phyloP scores from a whole-genome alignment of 2,888 invertebrate species.

The Aproaerema taeniolella region DNA sequence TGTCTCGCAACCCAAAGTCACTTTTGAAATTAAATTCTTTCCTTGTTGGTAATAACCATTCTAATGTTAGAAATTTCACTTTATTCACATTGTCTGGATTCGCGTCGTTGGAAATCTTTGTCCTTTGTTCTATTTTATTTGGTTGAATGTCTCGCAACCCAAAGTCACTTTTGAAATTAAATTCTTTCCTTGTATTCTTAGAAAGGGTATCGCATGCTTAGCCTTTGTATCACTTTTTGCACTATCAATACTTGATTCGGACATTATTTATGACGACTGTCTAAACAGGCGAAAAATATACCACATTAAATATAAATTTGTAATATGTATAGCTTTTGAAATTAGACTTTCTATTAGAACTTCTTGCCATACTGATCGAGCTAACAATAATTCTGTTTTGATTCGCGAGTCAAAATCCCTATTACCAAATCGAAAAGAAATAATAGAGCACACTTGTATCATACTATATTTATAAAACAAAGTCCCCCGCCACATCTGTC shows the following conservation, averaged over 20 bases:
- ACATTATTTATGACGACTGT: constrained; percentile 59
- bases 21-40: constrained; percentile 72
- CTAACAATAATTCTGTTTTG: too few species aligned
- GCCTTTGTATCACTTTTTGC: constrained; percentile 76
- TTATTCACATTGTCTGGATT: constrained; percentile 21
- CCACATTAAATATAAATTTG: constrained; percentile 26
- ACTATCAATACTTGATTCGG: constrained; percentile 54
- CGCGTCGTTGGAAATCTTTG: constrained; percentile 44
- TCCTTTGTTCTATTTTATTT: constrained; percentile 54
- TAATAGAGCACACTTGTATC: too few species aligned
- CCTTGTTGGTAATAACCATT: too few species aligned
- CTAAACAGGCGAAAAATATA: constrained; percentile 42
- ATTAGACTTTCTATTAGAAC: too few species aligned
- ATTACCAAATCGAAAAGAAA: too few species aligned
- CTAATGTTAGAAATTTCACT: constrained; percentile 11
- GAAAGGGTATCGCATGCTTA: constrained; percentile 73
- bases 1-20: constrained; percentile 55
- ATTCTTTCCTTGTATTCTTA: constrained; percentile 72
- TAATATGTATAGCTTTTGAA: too few species aligned
- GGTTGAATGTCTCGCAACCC: constrained; percentile 55
- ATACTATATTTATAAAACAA: too few species aligned
- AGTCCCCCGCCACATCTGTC: too few species aligned
- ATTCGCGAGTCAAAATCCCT: too few species aligned
- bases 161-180: constrained; percentile 63
- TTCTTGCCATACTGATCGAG: too few species aligned